Conservation (phyloP, 2,888 invertebrate species). For the Cloeon dipterum region DNA sequence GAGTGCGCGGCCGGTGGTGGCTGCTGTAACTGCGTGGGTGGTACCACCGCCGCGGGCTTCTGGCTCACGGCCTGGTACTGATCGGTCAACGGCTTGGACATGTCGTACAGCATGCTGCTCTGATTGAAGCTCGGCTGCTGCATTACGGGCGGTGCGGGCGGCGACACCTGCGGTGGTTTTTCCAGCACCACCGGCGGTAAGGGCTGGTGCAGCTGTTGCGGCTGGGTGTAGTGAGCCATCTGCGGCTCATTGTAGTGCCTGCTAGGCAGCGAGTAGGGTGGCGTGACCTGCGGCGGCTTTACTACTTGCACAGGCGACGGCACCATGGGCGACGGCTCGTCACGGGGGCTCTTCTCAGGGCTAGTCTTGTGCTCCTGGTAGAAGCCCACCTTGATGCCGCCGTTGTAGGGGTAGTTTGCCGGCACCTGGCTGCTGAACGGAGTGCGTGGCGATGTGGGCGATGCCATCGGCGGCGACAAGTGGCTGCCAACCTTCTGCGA, state of each 20-base stretch:
- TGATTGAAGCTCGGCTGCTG: conserved; percentile 10
- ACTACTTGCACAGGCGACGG: conserved; percentile 4
- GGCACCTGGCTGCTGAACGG: conserved; percentile 22
- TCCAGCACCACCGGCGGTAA: neutral
- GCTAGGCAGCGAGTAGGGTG: conserved; percentile 29
- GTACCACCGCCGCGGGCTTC: neutral
- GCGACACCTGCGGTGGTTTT: conserved; percentile 10
- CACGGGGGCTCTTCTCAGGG: conserved; percentile 11
- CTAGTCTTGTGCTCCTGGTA: conserved; percentile 40
- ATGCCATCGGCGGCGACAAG: conserved; percentile 32
- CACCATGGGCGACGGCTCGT: conserved; percentile 5
- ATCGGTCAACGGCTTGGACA: conserved; percentile 27
- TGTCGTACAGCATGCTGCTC: conserved; percentile 24
- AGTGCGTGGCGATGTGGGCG: conserved; percentile 27
- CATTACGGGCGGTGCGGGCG: conserved; percentile 11
- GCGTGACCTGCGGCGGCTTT: conserved; percentile 37
- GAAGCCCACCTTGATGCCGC: conserved; percentile 66
- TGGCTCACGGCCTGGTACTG: conserved; percentile 14
- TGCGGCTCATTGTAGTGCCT: conserved; percentile 23
- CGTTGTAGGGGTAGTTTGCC: conserved; percentile 42
- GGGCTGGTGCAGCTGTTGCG: conserved; percentile 21
- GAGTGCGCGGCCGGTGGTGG: neutral
- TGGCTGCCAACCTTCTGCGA: conserved; percentile 16
- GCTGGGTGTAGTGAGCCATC: conserved; percentile 25
- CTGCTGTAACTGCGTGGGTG: neutral